Evolutionary conservation across 2,888 invertebrate species (phyloP), one percentile per base, ranked within the genome.

Genomic region (Meiosimyza platycephala): DNA sequence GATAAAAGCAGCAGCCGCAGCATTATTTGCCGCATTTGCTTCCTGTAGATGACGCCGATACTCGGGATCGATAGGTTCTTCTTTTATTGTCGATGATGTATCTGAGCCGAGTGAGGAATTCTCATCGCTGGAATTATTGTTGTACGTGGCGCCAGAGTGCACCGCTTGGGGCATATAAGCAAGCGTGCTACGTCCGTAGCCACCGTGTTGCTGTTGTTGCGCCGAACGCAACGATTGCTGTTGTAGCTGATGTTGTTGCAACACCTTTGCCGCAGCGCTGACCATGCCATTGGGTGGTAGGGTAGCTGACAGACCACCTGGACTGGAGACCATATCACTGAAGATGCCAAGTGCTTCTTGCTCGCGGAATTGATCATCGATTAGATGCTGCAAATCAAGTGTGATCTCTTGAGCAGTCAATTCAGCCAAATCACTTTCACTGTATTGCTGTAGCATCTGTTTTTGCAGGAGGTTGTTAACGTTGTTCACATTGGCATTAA

Each of bases 121-220:
- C 79, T 90, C 90, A 81, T 90, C 89, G 81, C 89, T 89, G 75
- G 89, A 89, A 78, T 89, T 89, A 74, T 87, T 87, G 79, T 87
- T 88, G 77, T 88, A 88, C 18, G 86, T 85, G 71, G 88, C 88
- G 67, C 85, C 86, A 3, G 87, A 94, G 86, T 95, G 95, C 5
- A 96, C 95, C 22, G 95, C 95, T 87, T 96, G 96, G 1, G 96
- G 96, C 95, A 96, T 95, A 83, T 96, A 96, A 18, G 95, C 94
- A 73, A 96, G 86, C 0, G 94, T 93, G 33, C 93, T 93, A 75
- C 94, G 88, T 3, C 93, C 91, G 80, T 87, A 87, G 6, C 82
- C 80, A 72, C 84, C 82, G 76, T 90, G 90, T 28, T 81, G 81
- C 67, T 88, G 82, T 16, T 57, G 57, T 48, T 48, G 48, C 15